A percentile compares a stretch with the other conserved stretches of the same genome.
phyloP scores from a whole-genome alignment of 2,797 vertebrate genomes.

The Tapera naevia region DNA sequence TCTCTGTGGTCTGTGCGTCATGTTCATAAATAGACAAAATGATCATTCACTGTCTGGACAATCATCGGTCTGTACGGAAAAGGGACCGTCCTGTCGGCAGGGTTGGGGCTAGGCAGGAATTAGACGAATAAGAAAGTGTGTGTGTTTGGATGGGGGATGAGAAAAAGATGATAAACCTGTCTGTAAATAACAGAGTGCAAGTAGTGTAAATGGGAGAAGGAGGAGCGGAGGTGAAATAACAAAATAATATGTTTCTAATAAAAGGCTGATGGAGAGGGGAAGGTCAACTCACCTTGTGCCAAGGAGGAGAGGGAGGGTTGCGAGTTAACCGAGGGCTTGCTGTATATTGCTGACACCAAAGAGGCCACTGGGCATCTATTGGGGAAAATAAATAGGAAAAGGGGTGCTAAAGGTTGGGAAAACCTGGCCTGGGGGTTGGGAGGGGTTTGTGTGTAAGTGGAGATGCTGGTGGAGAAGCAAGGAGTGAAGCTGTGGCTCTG shows the following conservation, averaged over 20 bases:
- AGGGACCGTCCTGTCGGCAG: background rate
- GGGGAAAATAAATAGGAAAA: background rate
- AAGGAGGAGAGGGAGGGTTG: background rate
- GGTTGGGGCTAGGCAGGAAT: background rate
- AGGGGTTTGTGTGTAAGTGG: background rate
- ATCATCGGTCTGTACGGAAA: slow-evolving; percentile 66
- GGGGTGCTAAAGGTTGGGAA: background rate
- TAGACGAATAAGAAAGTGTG: background rate
- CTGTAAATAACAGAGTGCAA: background rate
- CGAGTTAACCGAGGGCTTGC: background rate
- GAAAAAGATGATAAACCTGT: background rate
- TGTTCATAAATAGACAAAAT: slow-evolving; percentile 69
- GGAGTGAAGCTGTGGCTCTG: background rate
- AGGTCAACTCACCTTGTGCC: background rate
- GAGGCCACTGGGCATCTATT: background rate
- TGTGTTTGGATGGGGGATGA: background rate
- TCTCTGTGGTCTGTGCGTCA: slow-evolving; percentile 75
- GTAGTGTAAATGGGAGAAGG: background rate
- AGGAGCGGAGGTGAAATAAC: background rate
- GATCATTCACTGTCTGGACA: slow-evolving; percentile 62
- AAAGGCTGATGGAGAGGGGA: background rate
- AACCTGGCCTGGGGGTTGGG: background rate
- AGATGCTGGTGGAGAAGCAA: background rate
- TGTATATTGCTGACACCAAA: background rate
- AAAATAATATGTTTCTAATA: background rate